Base-by-base conservation (phyloP, 2,797 vertebrate genomes). In the Pipistrellus pygmaeus region DNA sequence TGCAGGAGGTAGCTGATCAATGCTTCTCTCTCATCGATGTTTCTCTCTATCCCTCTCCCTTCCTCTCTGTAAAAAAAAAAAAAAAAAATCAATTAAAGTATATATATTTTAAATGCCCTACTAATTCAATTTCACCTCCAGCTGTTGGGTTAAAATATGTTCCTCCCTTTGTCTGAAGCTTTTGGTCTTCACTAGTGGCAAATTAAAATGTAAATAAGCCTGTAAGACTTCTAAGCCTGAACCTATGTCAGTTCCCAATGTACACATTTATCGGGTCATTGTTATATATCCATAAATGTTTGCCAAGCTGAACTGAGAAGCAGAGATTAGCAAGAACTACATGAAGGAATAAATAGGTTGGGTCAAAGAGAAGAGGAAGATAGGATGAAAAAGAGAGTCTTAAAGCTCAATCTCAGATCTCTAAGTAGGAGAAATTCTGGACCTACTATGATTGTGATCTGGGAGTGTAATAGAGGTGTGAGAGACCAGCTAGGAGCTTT, bases 141-240 rank as follows among this genome's bases (percentile, higher is more conserved):
- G 60, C 35, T 80, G 25, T 48, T 93, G 48, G 62, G 17, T 92
- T 90, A 51, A 66, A 87, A 89, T 88, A 92, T 51, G 21, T 72
- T 93, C 71, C 10, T 75, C 55, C 76, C 53, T 90, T 90, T 92
- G 64, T 82, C 30, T 77, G 72, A 69, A 91, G 23, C 2, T 80
- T 91, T 89, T 64, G 38, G 60, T 93, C 41, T 91, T 94, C 35
- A 30, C 25, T 86, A 80, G 23, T 80, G 44, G 32, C 88, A 96
- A 93, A 83, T 89, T 91, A 93, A 88, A 83, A 83, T 93, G 62
- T 88, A 95, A 95, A 88, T 73, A 32, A 88, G 35, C 73, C 57
- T 85, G 64, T 69, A 96, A 85, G 62, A 64, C 27, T 88, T 85
- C 25, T 44, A 35, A 82, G 35, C 53, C 55, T 92, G 25, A 95